phyloP scores from a whole-genome alignment of 92 coral and sea anemone genomes.

The Parazoanthus atlanticus region DNA sequence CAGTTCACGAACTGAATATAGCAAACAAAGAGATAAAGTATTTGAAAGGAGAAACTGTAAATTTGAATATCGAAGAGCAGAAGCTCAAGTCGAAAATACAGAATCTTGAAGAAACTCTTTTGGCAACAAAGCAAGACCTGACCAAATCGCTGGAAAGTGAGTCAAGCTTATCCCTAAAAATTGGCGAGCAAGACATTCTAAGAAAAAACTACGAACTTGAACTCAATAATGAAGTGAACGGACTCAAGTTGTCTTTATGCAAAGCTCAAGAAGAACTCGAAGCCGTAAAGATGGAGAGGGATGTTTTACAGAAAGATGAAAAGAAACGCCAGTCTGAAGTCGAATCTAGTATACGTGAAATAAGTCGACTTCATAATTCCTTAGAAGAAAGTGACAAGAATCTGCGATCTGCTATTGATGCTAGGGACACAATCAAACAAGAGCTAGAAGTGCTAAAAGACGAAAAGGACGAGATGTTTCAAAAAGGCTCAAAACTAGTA shows the following conservation, averaged over 20 bases:
- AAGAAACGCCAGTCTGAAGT: slow-evolving; percentile 33
- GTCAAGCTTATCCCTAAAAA: slow-evolving; percentile 9
- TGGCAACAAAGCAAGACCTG: slow-evolving; percentile 44
- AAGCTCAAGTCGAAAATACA: slow-evolving; percentile 22
- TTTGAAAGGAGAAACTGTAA: slow-evolving; percentile 41
- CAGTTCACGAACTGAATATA: slow-evolving; percentile 36
- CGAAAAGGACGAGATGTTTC: slow-evolving; percentile 54
- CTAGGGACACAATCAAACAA: slow-evolving; percentile 28
- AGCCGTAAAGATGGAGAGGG: slow-evolving; percentile 58
- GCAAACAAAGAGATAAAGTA: slow-evolving; percentile 49
- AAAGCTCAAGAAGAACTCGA: slow-evolving; percentile 62
- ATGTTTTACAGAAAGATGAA: slow-evolving; percentile 51
- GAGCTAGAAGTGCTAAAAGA: slow-evolving; percentile 44
- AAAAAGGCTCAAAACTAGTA: slow-evolving; percentile 31
- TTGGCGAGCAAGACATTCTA: background rate
- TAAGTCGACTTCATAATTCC: background rate
- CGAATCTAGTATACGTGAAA: slow-evolving; percentile 48
- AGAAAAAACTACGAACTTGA: background rate
- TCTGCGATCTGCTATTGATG: slow-evolving; percentile 15
- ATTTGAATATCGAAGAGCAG: background rate
- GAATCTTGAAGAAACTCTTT: background rate
- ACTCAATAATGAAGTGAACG: background rate
- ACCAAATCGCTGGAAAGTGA: slow-evolving; percentile 44
- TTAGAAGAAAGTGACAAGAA: slow-evolving; percentile 17
- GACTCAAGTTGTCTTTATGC: background rate